These are phyloP conservation scores for Aricia agestis DNA, from an alignment of 1,140 invertebrate species.

Conservation along the genomic window DNA sequence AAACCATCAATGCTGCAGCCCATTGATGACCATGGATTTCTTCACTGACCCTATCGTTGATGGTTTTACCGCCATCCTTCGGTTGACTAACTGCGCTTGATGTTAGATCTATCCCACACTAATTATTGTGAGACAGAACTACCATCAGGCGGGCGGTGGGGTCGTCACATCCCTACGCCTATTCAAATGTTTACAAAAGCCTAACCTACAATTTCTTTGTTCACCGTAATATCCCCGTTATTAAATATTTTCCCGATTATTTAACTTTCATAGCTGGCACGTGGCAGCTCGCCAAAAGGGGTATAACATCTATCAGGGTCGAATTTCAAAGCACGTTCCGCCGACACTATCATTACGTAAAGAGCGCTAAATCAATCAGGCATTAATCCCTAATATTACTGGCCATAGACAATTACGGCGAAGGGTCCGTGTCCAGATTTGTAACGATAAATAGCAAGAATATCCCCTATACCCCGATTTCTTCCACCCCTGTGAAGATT, in stretches of 20 bases:
- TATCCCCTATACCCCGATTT: not conserved
- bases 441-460: not conserved
- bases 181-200: too few relatives aligned
- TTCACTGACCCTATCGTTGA: too few relatives aligned
- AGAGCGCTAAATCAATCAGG: conserved; percentile 56
- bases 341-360: conserved; percentile 1
- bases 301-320: not conserved
- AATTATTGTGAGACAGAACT: too few relatives aligned
- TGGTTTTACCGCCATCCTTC: too few relatives aligned
- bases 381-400: conserved; percentile 72
- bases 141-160: too few relatives aligned
- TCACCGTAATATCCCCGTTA: not conserved
- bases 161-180: too few relatives aligned
- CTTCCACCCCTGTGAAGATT: not conserved
- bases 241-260: not conserved
- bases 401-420: conserved; percentile 69
- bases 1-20: too few relatives aligned
- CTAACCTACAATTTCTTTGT: too few relatives aligned
- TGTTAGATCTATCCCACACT: too few relatives aligned
- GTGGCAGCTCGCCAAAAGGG: not conserved
- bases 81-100: too few relatives aligned
- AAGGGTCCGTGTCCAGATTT: conserved; percentile 43
- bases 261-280: not conserved
- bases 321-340: conserved; percentile 2
- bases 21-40: too few relatives aligned